These are phyloP conservation scores for Mungos mungo DNA, from an alignment of 2,113 vertebrate species.

Conservation along the genomic window DNA sequence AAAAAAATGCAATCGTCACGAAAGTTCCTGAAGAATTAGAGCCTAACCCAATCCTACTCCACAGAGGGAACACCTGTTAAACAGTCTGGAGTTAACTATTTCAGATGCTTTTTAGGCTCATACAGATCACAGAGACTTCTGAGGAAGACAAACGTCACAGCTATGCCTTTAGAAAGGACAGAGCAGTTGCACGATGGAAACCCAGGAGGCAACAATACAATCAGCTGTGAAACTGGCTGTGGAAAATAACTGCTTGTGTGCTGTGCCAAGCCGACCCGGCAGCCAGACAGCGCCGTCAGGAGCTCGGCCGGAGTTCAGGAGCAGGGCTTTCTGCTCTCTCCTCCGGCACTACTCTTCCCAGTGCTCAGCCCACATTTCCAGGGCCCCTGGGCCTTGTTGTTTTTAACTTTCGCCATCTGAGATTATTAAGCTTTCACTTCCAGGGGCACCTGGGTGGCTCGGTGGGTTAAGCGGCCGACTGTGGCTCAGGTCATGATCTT, in stretches of 20 bases:
- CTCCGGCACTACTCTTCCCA: background rate
- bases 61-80: background rate
- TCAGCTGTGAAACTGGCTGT: background rate
- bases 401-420: background rate
- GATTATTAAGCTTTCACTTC: background rate
- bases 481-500: no score
- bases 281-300: background rate
- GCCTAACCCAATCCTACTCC: background rate
- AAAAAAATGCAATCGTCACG: background rate
- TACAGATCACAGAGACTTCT: background rate
- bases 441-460: background rate
- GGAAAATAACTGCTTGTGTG: slow-evolving; percentile 37
- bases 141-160: background rate
- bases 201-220: background rate
- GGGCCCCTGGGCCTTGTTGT: background rate
- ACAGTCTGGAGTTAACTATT: background rate
- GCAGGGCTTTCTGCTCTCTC: background rate
- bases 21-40: slow-evolving; percentile 21
- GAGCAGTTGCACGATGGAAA: background rate
- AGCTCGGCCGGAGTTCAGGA: background rate
- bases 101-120: background rate
- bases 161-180: background rate
- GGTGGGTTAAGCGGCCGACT: no score
- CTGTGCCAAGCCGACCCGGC: background rate
- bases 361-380: background rate